Evolutionary conservation across 2,113 vertebrate genomes (phyloP), one percentile per base, ranked within the genome.

Genomic region (Mellivora capensis): DNA sequence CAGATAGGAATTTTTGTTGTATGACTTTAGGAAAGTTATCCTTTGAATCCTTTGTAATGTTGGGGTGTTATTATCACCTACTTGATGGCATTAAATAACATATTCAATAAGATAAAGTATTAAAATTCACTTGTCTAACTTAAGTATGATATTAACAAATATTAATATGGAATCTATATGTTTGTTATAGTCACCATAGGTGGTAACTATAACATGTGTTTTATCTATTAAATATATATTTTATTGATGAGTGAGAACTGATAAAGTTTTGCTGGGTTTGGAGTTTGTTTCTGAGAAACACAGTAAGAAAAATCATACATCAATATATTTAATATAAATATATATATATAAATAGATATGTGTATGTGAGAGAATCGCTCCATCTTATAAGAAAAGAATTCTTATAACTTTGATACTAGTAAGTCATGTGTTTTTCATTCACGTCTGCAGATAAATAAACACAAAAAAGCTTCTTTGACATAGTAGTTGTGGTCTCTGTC

Each of bases 261-360:
- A 17, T 93, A 90, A 87, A 84, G 52, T 86, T 88, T 88, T 95
- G n/a, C n/a, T 94, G 8, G 59, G 12, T 84, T 87, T 92, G 39
- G 44, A 88, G 27, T 71, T 87, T 83, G 69, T 87, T 87, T 87
- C 92, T 95, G 69, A 97, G 72, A 91, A 95, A 59, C n/a, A 52
- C 14, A 89, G 5, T 57, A 83, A 59, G 47, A 85, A 64, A 96
- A 95, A 90, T 71, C 25, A 44, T 62, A 20, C 74, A 84, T 80
- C 9, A 49, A 39, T 29, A 7, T 84, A 34, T 52, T 59, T 67
- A 54, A 54, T 18, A 54, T 54, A 54, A 54, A 57, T 21, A 23
- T 21, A 39, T 21, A 39, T 85, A 11, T 54, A 76, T 59, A 81
- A n/a, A 52, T 54, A n/a, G 27, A 34, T 37, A 39, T 85, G 20